phyloP scores from a whole-genome alignment of 2,113 vertebrate species.

The Pipa parva region DNA sequence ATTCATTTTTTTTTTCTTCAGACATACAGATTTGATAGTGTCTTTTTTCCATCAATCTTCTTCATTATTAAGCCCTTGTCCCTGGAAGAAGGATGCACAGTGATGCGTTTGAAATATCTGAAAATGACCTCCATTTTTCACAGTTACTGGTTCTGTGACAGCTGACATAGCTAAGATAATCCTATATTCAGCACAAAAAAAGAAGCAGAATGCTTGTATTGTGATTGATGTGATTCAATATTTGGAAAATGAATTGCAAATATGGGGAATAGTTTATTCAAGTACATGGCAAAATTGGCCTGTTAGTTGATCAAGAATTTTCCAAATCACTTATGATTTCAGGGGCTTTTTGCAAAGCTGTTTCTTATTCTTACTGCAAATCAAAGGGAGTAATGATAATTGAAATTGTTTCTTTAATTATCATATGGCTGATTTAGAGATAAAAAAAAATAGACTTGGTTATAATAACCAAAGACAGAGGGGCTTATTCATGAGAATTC shows the following conservation, averaged over 20 bases:
- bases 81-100: slow-evolving; percentile 47
- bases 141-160: slow-evolving; percentile 56
- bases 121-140: slow-evolving; percentile 61
- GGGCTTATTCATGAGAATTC: no score
- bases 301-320: neutral
- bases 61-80: slow-evolving; percentile 55
- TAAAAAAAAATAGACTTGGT: no score
- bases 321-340: no score
- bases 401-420: no score
- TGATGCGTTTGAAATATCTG: slow-evolving; percentile 56
- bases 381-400: no score
- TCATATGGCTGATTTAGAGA: no score
- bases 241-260: slow-evolving; percentile 60
- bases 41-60: slow-evolving; percentile 61
- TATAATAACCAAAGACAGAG: no score
- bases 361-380: no score
- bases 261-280: slow-evolving; percentile 14
- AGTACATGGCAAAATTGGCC: neutral
- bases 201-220: slow-evolving; percentile 55
- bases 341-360: no score
- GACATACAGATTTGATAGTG: slow-evolving; percentile 58
- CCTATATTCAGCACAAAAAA: slow-evolving; percentile 57
- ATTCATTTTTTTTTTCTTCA: slow-evolving; percentile 51
- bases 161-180: slow-evolving; percentile 66
- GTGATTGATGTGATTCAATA: slow-evolving; percentile 63